Evolutionary conservation across 2,113 vertebrate genomes (phyloP).

Genomic region (Neodon shergylaensis): DNA sequence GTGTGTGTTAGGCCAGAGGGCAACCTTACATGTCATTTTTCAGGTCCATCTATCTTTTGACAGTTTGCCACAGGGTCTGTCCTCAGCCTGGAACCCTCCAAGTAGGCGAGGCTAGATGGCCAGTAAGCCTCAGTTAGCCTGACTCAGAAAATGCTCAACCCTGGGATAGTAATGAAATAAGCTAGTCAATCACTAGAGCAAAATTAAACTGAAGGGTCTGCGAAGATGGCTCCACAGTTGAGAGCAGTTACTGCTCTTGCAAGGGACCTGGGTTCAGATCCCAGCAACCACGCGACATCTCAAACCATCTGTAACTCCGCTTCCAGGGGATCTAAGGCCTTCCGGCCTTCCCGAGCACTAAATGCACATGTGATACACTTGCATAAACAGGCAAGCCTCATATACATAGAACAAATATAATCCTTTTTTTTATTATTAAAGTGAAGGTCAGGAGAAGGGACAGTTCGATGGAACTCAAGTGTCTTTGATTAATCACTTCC

Average conservation of each 20-base stretch:
- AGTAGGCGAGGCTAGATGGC: background rate
- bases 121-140: background rate
- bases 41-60: background rate
- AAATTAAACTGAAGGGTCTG: background rate
- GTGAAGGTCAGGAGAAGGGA: background rate
- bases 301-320: background rate
- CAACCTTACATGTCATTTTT: background rate
- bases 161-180: constrained; percentile 1
- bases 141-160: background rate
- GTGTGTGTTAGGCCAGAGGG: background rate
- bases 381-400: background rate
- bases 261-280: background rate
- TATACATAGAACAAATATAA: background rate
- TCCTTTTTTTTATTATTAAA: background rate
- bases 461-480: background rate
- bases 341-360: no score
- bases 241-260: background rate
- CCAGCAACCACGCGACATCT: background rate
- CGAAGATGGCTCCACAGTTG: background rate
- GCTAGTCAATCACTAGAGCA: background rate
- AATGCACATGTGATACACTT: background rate
- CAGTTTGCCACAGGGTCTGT: background rate
- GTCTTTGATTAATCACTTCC: constrained; percentile 54
- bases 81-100: background rate
- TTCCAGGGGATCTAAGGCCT: background rate